Evolutionary conservation across 2,113 vertebrate genomes (phyloP).

Genomic region (Scalopus aquaticus): DNA sequence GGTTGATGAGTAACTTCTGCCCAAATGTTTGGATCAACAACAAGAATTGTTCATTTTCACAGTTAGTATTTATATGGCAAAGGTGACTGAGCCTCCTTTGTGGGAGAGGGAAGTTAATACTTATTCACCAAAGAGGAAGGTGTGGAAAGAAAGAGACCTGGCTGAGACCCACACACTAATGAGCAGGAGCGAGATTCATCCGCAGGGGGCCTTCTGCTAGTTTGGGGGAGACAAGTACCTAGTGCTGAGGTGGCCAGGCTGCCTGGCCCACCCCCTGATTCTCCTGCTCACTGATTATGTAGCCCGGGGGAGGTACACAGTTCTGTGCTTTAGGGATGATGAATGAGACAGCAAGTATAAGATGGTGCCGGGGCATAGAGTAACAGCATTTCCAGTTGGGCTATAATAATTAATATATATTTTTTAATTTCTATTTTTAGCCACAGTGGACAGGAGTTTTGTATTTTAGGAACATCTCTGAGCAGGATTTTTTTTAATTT

Average conservation of each 20-base stretch:
- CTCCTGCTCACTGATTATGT: too few relatives aligned
- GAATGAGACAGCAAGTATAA: background rate
- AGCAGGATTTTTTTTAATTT: background rate
- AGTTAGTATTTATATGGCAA: background rate
- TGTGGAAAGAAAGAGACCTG: background rate
- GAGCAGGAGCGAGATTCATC: background rate
- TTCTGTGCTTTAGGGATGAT: background rate
- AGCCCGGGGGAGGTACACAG: too few relatives aligned
- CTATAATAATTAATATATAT: background rate
- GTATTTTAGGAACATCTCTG: background rate
- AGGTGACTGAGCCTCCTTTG: background rate
- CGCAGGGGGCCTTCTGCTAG: background rate
- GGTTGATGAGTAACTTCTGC: background rate
- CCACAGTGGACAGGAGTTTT: background rate
- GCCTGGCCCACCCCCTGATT: too few relatives aligned
- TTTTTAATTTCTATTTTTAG: background rate
- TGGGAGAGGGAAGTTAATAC: background rate
- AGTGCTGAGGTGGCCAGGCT: background rate
- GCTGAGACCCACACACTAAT: background rate
- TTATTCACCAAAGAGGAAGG: background rate
- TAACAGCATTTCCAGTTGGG: background rate
- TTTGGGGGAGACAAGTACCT: background rate
- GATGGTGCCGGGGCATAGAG: background rate
- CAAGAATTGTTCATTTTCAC: background rate
- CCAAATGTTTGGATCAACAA: background rate